A percentile compares a stretch with the other conserved stretches of the same genome.
These are phyloP conservation scores for Aphis gossypii DNA, from an alignment of 1,140 invertebrate genomes.

Conservation along the genomic window DNA sequence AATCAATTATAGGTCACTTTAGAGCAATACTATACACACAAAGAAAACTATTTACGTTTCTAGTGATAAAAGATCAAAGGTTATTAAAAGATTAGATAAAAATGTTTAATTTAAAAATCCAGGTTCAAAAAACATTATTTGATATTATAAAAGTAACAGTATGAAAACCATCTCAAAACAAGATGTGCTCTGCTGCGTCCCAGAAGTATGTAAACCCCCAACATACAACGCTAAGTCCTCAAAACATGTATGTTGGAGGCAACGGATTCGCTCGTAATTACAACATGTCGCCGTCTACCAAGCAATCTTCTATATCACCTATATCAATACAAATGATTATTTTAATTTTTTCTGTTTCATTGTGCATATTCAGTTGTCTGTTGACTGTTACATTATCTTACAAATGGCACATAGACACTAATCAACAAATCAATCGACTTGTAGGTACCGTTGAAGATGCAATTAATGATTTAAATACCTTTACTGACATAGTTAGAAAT, in stretches of 20 bases:
- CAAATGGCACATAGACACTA: slow-evolving; percentile 38
- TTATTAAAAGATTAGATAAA: slow-evolving; percentile 37
- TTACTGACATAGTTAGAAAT: not conserved
- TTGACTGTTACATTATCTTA: slow-evolving; percentile 19
- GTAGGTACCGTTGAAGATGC: not conserved
- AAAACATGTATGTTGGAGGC: slow-evolving; percentile 15
- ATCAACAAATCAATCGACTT: slow-evolving; percentile 26
- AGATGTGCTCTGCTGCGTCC: slow-evolving; percentile 10
- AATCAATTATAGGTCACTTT: slow-evolving; percentile 38
- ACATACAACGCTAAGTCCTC: not conserved
- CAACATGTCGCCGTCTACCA: not conserved
- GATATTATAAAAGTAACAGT: not conserved
- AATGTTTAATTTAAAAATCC: slow-evolving; percentile 15
- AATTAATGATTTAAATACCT: not conserved
- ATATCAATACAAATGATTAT: not conserved
- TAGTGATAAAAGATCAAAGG: slow-evolving; percentile 43
- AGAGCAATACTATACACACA: not conserved
- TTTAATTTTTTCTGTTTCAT: not conserved
- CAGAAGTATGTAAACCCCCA: not conserved
- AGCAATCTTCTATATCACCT: not conserved
- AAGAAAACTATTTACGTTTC: slow-evolving; percentile 24
- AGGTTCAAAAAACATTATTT: slow-evolving; percentile 15
- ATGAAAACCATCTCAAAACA: not conserved
- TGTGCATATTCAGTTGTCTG: slow-evolving; percentile 39
- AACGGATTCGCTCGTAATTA: not conserved